Evolutionary conservation across 2,888 invertebrate genomes (phyloP), one percentile per base, ranked within the genome.

Genomic region (Agrochola circellaris): DNA sequence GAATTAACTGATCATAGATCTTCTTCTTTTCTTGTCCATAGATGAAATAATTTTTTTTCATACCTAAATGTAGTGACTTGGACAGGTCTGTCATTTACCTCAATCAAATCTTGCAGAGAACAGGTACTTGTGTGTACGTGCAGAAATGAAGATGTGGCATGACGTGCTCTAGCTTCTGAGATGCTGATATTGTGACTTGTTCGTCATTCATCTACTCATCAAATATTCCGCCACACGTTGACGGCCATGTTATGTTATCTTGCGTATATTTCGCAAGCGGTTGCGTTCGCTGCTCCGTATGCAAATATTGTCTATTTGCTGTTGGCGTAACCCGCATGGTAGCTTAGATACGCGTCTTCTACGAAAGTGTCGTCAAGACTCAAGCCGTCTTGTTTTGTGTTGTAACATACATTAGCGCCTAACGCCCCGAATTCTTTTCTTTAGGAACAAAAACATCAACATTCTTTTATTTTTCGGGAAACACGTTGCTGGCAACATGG

Each of bases 251-350:
- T 54, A 56, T 77, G 69, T 83, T 72, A 58, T 73, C 38, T 71
- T 56, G 60, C 69, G 73, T 64, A 38, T 34, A 61, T 85, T 84
- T 77, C 68, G 73, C 68, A 87, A 87, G 45, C 64, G 64, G 77
- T 83, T 79, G 79, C 85, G 81, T 83, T 66, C 66, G 73, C 77
- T 75, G 56, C 65, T 73, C 74, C 58, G 76, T 77, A 86, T 85
- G 84, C 85, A 67, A 83, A 86, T 84, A 83, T 82, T 75, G 76
- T 67, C 38, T 80, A 56, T 73, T 73, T 70, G 68, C 62, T 42
- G 67, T 71, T 42, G 62, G 54, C 45, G 85, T 68, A 84, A 80
- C 61, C 79, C 60, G 79, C 65, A 58, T 73, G n/a, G 34, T 71
- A 48, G 66, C 34, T 79, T 70, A 71, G 66, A 67, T 54, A 79